phyloP scores from a whole-genome alignment of 2,888 invertebrate genomes.

The Coelinius sp. region DNA sequence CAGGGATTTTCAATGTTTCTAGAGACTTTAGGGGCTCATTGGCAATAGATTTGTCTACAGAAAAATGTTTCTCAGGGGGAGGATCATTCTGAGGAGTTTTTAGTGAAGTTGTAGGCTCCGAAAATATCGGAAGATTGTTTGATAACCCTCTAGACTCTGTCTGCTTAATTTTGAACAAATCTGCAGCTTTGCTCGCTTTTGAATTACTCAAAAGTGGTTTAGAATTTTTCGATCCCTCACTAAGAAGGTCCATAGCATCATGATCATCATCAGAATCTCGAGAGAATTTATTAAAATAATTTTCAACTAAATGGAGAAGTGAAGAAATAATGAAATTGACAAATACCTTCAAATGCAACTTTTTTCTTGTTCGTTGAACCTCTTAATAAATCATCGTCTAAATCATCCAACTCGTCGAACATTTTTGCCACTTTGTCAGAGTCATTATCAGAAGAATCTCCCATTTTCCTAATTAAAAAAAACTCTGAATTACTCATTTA shows the following conservation, averaged over 20 bases:
- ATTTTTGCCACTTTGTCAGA: constrained; percentile 49
- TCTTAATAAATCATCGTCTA: constrained; percentile 57
- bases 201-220: constrained; percentile 36
- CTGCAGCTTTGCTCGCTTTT: constrained; percentile 53
- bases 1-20: constrained; percentile 40
- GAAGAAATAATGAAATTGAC: background rate
- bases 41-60: background rate
- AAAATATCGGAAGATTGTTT: constrained; percentile 36
- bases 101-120: constrained; percentile 1
- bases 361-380: constrained; percentile 53
- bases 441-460: constrained; percentile 48
- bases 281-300: background rate
- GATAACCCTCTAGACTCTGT: constrained; percentile 42
- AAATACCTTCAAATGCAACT: constrained; percentile 59
- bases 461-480: constrained; percentile 37
- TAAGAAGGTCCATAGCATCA: constrained; percentile 52
- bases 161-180: constrained; percentile 59
- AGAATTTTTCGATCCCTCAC: constrained; percentile 51
- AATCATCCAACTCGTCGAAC: constrained; percentile 57
- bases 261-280: constrained; percentile 53
- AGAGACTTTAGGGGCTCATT: constrained; percentile 33
- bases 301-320: no score
- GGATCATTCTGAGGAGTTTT: constrained; percentile 18
- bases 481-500: background rate
- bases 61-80: background rate